Evolutionary conservation across 2,797 vertebrate genomes (phyloP).

Genomic region (Pelochelys cantorii): DNA sequence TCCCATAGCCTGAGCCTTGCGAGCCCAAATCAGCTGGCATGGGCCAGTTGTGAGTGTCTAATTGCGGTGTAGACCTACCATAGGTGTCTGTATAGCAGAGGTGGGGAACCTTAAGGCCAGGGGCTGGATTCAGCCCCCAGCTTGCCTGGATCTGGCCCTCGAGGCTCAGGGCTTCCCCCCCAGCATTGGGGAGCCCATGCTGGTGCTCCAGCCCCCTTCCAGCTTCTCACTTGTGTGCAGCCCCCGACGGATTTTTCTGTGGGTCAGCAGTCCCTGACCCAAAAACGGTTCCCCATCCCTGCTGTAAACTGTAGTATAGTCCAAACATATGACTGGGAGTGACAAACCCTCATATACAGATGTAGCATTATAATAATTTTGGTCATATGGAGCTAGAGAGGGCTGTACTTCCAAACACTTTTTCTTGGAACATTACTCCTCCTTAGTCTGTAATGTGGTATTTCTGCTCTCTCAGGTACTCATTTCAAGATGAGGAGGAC

Average conservation of each 20-base stretch:
- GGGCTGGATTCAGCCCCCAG: too few relatives aligned
- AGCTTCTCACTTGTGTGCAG: too few relatives aligned
- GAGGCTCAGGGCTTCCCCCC: too few relatives aligned
- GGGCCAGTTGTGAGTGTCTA: background rate
- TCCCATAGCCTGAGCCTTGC: background rate
- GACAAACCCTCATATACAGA: background rate
- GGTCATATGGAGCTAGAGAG: background rate
- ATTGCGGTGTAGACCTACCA: background rate
- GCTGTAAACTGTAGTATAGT: background rate
- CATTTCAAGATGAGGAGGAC: constrained; percentile 98
- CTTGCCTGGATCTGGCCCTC: too few relatives aligned
- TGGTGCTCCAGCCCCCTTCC: too few relatives aligned
- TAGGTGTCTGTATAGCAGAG: background rate
- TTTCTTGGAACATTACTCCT: accelerated
- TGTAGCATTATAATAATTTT: background rate
- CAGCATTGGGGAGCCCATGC: too few relatives aligned
- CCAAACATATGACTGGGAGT: background rate
- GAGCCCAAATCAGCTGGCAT: background rate
- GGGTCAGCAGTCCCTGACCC: too few relatives aligned
- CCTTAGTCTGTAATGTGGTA: background rate
- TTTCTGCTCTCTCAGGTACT: constrained; percentile 87
- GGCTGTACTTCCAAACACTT: background rate
- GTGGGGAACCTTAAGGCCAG: too few relatives aligned
- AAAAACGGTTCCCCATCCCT: too few relatives aligned
- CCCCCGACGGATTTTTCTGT: too few relatives aligned